Conservation (phyloP, 2,888 invertebrate genomes). For the Thymelicus sylvestris region DNA sequence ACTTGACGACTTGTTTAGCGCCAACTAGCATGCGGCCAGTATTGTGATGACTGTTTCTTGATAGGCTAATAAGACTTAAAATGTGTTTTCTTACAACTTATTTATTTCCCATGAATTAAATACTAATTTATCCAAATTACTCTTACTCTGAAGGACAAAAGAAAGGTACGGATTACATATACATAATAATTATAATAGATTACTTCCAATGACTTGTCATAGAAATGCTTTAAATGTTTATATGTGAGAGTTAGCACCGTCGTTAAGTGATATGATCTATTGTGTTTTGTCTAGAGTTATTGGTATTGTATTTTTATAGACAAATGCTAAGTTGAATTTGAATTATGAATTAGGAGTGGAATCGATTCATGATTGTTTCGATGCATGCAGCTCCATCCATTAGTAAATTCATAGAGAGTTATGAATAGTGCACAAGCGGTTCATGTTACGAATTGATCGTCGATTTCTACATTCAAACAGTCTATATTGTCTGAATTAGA, state of each 20-base stretch:
- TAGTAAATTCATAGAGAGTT: conserved; percentile 1
- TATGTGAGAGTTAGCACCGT: conserved; percentile 19
- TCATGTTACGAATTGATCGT: not conserved
- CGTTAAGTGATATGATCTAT: not conserved
- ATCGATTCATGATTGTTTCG: conserved; percentile 1
- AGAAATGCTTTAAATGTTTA: conserved; percentile 30
- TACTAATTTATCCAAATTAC: conserved; percentile 34
- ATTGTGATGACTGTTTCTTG: conserved; percentile 13
- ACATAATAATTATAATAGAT: conserved; percentile 12
- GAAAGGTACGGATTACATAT: conserved; percentile 35
- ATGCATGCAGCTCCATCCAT: conserved; percentile 15
- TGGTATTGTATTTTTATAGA: conserved; percentile 5
- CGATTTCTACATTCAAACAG: not conserved
- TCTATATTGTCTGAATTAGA: not conserved
- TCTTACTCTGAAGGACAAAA: conserved; percentile 36
- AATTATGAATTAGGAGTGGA: not conserved
- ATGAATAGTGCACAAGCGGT: not conserved
- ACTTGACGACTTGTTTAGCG: conserved; percentile 13
- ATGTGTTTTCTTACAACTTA: not conserved
- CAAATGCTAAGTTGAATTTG: conserved; percentile 35
- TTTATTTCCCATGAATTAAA: conserved; percentile 15
- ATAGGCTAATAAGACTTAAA: not conserved
- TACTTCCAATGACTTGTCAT: conserved; percentile 22
- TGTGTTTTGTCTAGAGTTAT: conserved; percentile 8
- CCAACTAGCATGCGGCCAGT: conserved; percentile 27